A percentile compares a stretch with the other conserved stretches of the same genome.
Conservation (phyloP, 2,113 vertebrate species). For the Hippocampus guttulatus region DNA sequence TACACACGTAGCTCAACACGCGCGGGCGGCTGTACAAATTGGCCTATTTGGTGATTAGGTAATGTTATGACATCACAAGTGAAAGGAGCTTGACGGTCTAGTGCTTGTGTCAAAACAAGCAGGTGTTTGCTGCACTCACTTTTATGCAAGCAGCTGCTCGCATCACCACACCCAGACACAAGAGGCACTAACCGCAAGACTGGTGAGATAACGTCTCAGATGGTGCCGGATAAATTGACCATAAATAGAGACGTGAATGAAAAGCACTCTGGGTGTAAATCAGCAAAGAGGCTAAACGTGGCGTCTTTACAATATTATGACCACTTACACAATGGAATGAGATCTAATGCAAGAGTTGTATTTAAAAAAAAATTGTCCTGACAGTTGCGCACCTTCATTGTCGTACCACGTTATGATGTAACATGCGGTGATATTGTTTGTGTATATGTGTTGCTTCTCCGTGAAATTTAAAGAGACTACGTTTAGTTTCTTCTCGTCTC, state of each 20-base stretch:
- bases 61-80: conserved; percentile 24
- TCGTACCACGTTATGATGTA: too few species aligned
- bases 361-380: too few species aligned
- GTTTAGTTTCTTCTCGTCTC: too few species aligned
- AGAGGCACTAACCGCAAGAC: conserved; percentile 15
- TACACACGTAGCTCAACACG: neutral
- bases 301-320: neutral
- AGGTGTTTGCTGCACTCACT: conserved; percentile 25
- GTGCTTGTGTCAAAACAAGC: conserved; percentile 16
- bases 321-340: neutral
- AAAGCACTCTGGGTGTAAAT: neutral
- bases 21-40: conserved; percentile 21
- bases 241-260: neutral
- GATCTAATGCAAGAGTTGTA: too few species aligned
- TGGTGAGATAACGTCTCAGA: conserved; percentile 29
- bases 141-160: conserved; percentile 10
- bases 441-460: too few species aligned
- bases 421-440: too few species aligned
- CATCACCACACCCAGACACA: conserved; percentile 9
- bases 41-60: conserved; percentile 23
- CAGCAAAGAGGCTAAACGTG: neutral
- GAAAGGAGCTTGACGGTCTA: conserved; percentile 44
- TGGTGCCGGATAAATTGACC: neutral
- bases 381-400: too few species aligned
- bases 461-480: too few species aligned